A percentile compares a stretch with the other conserved stretches of the same genome.
These are phyloP conservation scores for Larimichthys crocea DNA, from an alignment of 2,113 vertebrate genomes.

Conservation along the genomic window DNA sequence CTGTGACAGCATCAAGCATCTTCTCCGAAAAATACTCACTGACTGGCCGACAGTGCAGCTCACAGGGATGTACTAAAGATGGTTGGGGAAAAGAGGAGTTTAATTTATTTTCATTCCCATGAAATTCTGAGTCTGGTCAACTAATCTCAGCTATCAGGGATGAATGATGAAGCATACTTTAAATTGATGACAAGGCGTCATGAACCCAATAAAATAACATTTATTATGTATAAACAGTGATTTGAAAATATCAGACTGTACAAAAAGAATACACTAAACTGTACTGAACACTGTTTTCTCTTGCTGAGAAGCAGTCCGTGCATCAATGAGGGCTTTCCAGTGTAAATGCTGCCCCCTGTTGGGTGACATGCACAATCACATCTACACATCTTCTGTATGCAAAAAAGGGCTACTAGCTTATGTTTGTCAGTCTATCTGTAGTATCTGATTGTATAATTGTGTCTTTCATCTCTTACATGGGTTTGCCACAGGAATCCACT, in stretches of 20 bases:
- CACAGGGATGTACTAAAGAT: conserved; percentile 90
- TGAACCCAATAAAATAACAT: neutral
- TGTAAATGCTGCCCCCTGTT: conserved; percentile 69
- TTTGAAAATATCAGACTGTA: neutral
- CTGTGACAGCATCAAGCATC: conserved; percentile 95
- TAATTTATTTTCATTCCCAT: neutral
- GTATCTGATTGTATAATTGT: conserved; percentile 3
- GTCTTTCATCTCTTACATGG: conserved; percentile 77
- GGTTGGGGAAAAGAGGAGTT: neutral
- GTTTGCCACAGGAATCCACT: conserved; percentile 91
- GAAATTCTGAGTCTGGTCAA: neutral
- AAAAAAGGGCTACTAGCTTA: no score
- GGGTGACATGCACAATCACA: conserved; percentile 35
- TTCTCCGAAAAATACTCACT: conserved; percentile 92
- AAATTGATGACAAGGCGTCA: neutral
- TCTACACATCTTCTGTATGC: neutral
- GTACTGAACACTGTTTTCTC: neutral
- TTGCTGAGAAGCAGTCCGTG: neutral
- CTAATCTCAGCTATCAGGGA: neutral
- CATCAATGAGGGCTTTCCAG: conserved; percentile 8
- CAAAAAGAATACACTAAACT: neutral
- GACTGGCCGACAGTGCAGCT: conserved; percentile 92
- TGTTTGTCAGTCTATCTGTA: neutral
- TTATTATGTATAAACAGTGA: neutral
- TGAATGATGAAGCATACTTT: neutral